A percentile compares a stretch with the other conserved stretches of the same genome.
phyloP scores from a whole-genome alignment of 2,797 vertebrate species.

The Apogon hyalosoma region DNA sequence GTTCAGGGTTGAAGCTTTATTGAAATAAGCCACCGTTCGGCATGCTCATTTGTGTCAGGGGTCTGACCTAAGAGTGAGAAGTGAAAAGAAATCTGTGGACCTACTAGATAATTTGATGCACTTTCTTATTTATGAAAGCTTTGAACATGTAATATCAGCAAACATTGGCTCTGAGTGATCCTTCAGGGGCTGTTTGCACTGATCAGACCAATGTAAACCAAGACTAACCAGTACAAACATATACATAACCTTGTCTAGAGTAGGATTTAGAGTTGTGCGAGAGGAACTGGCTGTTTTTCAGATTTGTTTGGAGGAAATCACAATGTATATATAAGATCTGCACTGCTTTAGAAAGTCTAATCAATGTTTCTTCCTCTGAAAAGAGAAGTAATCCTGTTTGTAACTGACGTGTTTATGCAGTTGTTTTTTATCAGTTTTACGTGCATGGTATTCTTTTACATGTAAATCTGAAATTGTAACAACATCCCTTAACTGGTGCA shows the following conservation, averaged over 20 bases:
- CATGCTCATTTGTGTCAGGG: constrained; percentile 58
- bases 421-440: constrained; percentile 14
- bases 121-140: constrained; percentile 41
- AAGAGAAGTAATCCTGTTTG: constrained; percentile 11
- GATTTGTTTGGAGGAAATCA: constrained; percentile 11
- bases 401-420: constrained; percentile 9
- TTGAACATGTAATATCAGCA: constrained; percentile 29
- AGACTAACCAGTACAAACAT: not conserved
- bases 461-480: constrained; percentile 9
- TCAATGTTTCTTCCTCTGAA: constrained; percentile 4
- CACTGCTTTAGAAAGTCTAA: not conserved
- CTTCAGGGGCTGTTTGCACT: constrained; percentile 26
- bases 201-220: constrained; percentile 32
- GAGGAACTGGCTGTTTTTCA: constrained; percentile 17
- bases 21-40: constrained; percentile 32
- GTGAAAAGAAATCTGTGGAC: constrained; percentile 25
- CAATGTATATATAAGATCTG: constrained; percentile 1
- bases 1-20: constrained; percentile 55
- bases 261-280: constrained; percentile 11
- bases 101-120: constrained; percentile 37
- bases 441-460: constrained; percentile 12
- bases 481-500: constrained; percentile 13
- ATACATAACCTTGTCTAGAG: constrained; percentile 7
- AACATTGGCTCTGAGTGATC: constrained; percentile 13
- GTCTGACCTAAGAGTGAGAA: constrained; percentile 45